phyloP scores from a whole-genome alignment of 2,888 invertebrate genomes.

The Thecocarcelia acutangulata region DNA sequence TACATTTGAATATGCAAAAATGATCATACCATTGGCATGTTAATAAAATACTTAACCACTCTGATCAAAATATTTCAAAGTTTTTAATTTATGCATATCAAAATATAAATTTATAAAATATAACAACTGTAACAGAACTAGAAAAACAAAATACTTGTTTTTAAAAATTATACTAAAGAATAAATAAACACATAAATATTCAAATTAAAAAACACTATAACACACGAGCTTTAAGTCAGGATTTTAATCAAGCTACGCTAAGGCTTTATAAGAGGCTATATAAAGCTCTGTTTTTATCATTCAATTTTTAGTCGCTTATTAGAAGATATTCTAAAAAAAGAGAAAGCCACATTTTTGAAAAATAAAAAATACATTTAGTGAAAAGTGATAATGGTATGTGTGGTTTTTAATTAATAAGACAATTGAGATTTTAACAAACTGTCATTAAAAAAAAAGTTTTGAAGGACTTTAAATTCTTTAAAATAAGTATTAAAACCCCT shows the following conservation, averaged over 20 bases:
- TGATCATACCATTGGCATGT: background rate
- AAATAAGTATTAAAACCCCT: too few species aligned
- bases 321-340: constrained; percentile 54
- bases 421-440: background rate
- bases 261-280: constrained; percentile 60
- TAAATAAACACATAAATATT: constrained; percentile 72
- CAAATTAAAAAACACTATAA: constrained; percentile 72
- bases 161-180: constrained; percentile 27
- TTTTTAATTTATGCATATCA: constrained; percentile 61
- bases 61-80: constrained; percentile 42
- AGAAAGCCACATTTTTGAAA: too few species aligned
- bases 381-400: constrained; percentile 77
- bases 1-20: background rate
- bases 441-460: background rate
- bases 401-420: background rate
- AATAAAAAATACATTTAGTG: constrained; percentile 24
- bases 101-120: constrained; percentile 40
- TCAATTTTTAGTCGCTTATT: constrained; percentile 44
- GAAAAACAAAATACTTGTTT: constrained; percentile 80
- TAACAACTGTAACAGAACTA: constrained; percentile 70
- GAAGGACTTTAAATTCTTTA: too few species aligned
- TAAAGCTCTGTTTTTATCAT: constrained; percentile 40
- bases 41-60: constrained; percentile 10
- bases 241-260: constrained; percentile 71
- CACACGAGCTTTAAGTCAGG: constrained; percentile 70